A percentile compares a stretch with the other conserved stretches of the same genome.
These are phyloP conservation scores for Molothrus ater DNA, from an alignment of 2,797 vertebrate species.

Conservation along the genomic window DNA sequence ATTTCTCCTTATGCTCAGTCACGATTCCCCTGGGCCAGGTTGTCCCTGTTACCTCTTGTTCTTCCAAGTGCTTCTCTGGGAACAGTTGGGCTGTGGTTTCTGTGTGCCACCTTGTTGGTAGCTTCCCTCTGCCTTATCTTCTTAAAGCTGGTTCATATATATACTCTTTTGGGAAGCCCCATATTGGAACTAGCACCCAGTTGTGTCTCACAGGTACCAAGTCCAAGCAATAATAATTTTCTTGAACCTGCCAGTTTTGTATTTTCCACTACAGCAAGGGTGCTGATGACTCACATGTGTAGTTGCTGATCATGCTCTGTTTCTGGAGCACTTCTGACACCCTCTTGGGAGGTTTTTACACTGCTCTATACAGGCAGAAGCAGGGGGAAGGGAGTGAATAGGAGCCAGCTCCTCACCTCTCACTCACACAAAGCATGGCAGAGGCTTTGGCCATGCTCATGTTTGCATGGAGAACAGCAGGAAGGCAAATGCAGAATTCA, in stretches of 20 bases:
- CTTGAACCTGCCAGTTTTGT: background rate
- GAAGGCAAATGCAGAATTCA: background rate
- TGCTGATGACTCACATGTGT: background rate
- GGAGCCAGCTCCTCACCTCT: background rate
- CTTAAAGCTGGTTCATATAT: background rate
- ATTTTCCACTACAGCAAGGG: background rate
- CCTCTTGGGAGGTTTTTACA: background rate
- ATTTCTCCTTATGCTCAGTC: background rate
- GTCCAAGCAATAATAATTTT: background rate
- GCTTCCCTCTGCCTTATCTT: background rate
- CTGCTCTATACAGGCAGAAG: background rate
- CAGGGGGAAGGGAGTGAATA: background rate
- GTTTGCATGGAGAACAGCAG: background rate
- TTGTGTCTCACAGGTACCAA: background rate
- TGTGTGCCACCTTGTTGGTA: background rate
- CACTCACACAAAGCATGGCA: background rate
- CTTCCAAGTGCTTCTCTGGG: background rate
- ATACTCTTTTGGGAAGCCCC: background rate
- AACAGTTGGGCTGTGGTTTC: background rate
- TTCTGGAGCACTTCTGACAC: slow-evolving; percentile 4
- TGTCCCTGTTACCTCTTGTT: background rate
- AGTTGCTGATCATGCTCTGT: background rate
- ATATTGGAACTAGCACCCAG: background rate
- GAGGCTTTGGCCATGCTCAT: background rate
- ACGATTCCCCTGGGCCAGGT: background rate